phyloP scores from a whole-genome alignment of 1,140 invertebrate species.

The Chelonus insularis region DNA sequence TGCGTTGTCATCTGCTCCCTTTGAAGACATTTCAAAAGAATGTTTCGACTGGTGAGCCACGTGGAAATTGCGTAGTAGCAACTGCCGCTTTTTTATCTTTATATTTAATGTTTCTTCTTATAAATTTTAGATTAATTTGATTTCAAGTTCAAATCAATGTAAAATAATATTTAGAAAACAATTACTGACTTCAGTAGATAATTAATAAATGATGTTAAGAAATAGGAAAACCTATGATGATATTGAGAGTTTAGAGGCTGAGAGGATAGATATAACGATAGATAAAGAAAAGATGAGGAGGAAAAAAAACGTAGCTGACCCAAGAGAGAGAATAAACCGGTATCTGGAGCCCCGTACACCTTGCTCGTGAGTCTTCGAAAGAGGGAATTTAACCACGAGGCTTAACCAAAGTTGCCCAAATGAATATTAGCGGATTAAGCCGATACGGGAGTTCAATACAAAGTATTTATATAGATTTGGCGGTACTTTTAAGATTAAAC shows the following conservation, averaged over 20 bases:
- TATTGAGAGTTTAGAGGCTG: neutral
- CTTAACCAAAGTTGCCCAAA: neutral
- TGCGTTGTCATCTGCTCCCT: too few species aligned
- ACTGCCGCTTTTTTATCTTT: neutral
- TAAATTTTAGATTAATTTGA: neutral
- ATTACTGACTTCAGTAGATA: neutral
- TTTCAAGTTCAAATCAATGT: neutral
- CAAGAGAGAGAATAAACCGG: constrained; percentile 28
- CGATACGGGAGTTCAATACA: too few species aligned
- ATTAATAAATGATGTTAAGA: neutral
- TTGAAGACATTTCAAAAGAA: too few species aligned
- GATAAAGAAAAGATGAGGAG: constrained; percentile 24
- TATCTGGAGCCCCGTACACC: constrained; percentile 28
- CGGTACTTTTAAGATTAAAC: too few species aligned
- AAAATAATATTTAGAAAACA: neutral
- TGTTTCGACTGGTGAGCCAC: neutral
- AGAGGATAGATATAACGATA: constrained; percentile 22
- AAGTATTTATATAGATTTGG: too few species aligned
- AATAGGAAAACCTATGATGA: neutral
- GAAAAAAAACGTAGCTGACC: constrained; percentile 27
- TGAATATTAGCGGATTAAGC: too few species aligned
- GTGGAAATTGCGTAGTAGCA: neutral
- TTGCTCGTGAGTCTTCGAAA: neutral
- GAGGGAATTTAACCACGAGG: neutral
- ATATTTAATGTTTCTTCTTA: neutral